Evolutionary conservation across 2,797 vertebrate genomes (phyloP), one percentile per base, ranked within the genome.

Genomic region (Lepus oiostolus): DNA sequence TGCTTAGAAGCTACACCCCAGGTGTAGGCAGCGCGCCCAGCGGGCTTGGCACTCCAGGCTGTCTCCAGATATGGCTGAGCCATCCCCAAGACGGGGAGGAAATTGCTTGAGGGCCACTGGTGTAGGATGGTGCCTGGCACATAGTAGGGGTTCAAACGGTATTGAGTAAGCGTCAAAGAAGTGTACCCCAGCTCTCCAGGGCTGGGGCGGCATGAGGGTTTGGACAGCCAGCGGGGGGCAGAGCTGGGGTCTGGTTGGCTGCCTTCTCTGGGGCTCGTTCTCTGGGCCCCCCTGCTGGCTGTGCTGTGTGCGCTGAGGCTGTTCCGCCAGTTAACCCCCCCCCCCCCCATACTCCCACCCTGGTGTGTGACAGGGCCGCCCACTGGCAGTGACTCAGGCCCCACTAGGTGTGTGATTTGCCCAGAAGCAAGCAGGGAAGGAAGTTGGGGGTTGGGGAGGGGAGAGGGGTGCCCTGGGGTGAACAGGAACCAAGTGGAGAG

Each of bases 311-410:
- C 28, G 47, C 30, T 32, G 58, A 90, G 68, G 50, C 22, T 17
- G 42, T 8, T 47, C 42, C 1, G 42, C 42, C 42, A 47, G 42
- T 47, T 47, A 47, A 47, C 8, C 42, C 42, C 42, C 7, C 42
- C 42, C 5, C 6, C 42, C 42, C 60, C 28, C 19, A 28, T 10
- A 14, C 30, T 58, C 21, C n/a, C 6, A 16, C 54, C 11, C 50
- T 22, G 22, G 77, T 58, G 68, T 3, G 13, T 70, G 77, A 87
- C 28, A 2, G 84, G 76, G 50, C 74, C 77, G 30, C 87, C 35
- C 32, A 58, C 24, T 62, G 75, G 80, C 14, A 32, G 86, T 71
- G 89, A 91, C 89, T 96, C 76, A 72, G 54, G 35, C 19, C 52
- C 65, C 19, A 24, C 54, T 9, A 26, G 32, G 35, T 22, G 52